These are phyloP conservation scores for Paracentrotus lividus DNA, from an alignment of 53 echinoderm and acorn worm species.

Conservation along the genomic window DNA sequence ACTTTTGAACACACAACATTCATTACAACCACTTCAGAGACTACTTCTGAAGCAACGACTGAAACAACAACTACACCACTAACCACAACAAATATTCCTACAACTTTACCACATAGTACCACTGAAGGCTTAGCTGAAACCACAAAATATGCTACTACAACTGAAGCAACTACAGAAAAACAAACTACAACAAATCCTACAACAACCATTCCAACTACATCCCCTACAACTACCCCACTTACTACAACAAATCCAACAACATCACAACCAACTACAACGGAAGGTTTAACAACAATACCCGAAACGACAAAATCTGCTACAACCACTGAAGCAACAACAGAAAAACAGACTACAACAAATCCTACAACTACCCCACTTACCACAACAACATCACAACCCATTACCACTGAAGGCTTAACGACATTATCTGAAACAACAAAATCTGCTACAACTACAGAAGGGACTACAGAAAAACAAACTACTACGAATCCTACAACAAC, in stretches of 20 bases:
- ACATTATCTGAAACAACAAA: conserved; percentile 49
- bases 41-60: conserved; percentile 47
- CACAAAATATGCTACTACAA: conserved; percentile 39
- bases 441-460: conserved; percentile 50
- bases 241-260: no score
- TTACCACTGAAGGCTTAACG: conserved; percentile 34
- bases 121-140: conserved; percentile 8
- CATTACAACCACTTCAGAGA: background rate
- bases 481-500: conserved; percentile 42
- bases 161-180: conserved; percentile 32
- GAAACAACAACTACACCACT: conserved; percentile 13
- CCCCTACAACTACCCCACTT: conserved; percentile 14
- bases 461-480: conserved; percentile 15
- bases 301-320: conserved; percentile 27
- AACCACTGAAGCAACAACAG: background rate
- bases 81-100: no score
- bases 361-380: conserved; percentile 28
- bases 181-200: conserved; percentile 11
- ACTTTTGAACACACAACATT: conserved; percentile 6
- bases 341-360: no score
- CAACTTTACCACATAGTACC: conserved; percentile 5
- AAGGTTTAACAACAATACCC: background rate
- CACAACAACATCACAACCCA: background rate
- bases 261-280: conserved; percentile 23
- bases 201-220: conserved; percentile 51